These are phyloP conservation scores for Gambelia wislizenii DNA, from an alignment of 2,797 vertebrate species.

Conservation along the genomic window DNA sequence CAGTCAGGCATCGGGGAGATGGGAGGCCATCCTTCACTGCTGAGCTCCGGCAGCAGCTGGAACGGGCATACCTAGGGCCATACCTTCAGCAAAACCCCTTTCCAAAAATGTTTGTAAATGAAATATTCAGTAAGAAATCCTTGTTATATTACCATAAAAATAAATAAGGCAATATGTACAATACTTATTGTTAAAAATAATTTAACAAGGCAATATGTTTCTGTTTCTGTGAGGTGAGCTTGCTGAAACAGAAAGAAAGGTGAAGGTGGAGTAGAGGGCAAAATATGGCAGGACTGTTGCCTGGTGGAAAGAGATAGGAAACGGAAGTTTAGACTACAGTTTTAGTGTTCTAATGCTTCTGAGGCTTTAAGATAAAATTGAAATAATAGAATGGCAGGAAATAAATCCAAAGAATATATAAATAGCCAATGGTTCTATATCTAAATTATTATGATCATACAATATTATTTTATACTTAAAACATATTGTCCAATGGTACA, in stretches of 20 bases:
- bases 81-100: neutral
- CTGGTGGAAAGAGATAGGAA: neutral
- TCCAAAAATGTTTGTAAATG: neutral
- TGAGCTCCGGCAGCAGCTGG: slow-evolving; percentile 87
- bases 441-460: no score
- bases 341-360: neutral
- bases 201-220: neutral
- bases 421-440: neutral
- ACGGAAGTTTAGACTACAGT: neutral
- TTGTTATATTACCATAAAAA: neutral
- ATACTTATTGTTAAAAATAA: neutral
- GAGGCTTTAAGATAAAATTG: neutral
- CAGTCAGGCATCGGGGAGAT: slow-evolving; percentile 75
- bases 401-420: neutral
- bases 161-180: neutral
- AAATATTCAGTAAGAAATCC: neutral
- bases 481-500: no score
- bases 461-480: no score
- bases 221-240: neutral
- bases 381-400: neutral
- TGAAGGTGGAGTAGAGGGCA: neutral
- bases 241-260: neutral
- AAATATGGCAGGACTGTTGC: neutral
- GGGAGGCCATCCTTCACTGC: slow-evolving; percentile 78
- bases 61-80: slow-evolving; percentile 86